Conservation (phyloP, 2,888 invertebrate genomes). For the Caenorhabditis zanzibari region DNA sequence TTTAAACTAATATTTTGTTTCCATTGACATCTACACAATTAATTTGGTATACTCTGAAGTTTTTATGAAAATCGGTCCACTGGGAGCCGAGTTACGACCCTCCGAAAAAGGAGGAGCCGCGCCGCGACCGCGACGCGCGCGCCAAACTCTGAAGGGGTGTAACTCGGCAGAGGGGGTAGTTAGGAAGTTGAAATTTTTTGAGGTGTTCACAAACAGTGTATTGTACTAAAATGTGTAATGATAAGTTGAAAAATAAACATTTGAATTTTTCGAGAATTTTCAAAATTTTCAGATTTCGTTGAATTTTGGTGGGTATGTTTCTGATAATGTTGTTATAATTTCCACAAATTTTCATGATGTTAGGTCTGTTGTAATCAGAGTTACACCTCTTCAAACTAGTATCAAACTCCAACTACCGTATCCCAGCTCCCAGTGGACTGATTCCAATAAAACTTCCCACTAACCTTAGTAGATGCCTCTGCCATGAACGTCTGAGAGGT, state of each 20-base stretch:
- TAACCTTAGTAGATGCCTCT: conserved; percentile 40
- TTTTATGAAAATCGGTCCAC: background rate
- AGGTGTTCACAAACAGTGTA: too few species aligned
- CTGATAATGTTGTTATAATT: background rate
- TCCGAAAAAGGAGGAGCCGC: background rate
- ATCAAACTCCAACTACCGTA: too few species aligned
- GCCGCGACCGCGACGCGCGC: conserved; percentile 1
- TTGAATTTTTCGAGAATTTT: background rate
- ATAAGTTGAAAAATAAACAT: background rate
- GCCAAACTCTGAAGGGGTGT: background rate
- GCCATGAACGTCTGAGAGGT: conserved; percentile 39
- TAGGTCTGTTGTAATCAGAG: too few species aligned
- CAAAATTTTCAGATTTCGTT: too few species aligned
- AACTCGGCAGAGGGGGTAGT: background rate
- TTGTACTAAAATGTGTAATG: background rate
- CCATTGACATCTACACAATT: background rate
- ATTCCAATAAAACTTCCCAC: background rate
- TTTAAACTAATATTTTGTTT: too few species aligned
- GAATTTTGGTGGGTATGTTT: background rate
- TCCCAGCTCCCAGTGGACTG: background rate
- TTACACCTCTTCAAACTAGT: background rate
- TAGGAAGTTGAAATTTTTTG: background rate
- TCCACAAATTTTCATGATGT: background rate
- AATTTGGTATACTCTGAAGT: background rate
- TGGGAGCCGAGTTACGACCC: background rate